A percentile compares a stretch with the other conserved stretches of the same genome.
phyloP scores from a whole-genome alignment of 2,888 invertebrate genomes.

The Mythimna lalbum region DNA sequence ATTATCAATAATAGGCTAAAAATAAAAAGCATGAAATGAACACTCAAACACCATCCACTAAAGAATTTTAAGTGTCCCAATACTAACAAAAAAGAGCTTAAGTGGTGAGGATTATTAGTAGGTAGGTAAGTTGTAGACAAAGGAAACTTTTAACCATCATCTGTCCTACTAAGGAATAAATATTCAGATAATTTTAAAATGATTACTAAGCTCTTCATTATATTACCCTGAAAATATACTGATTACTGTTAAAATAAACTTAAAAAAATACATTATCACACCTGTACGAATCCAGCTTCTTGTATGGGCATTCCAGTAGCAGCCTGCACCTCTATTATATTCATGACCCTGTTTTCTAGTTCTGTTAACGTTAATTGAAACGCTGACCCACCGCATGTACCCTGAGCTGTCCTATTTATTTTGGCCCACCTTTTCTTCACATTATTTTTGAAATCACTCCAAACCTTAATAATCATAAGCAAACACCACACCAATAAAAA shows the following conservation, averaged over 20 bases:
- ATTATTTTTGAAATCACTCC: too few species aligned
- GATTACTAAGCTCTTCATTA: neutral
- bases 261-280: neutral
- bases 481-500: too few species aligned
- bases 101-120: neutral
- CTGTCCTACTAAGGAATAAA: neutral
- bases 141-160: neutral
- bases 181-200: conserved; percentile 3
- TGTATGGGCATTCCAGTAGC: conserved; percentile 1
- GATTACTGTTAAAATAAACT: neutral
- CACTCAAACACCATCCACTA: neutral
- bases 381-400: conserved; percentile 15
- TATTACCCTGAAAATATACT: neutral
- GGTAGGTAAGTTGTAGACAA: conserved; percentile 7
- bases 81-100: neutral
- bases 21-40: neutral
- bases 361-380: neutral
- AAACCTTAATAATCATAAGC: too few species aligned
- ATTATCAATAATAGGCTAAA: too few species aligned
- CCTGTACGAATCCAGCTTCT: conserved; percentile 9
- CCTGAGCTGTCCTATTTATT: conserved; percentile 10
- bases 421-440: neutral
- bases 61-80: conserved; percentile 6
- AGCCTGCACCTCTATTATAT: conserved; percentile 1
- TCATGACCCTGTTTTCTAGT: conserved; percentile 6